Conservation (phyloP, 2,888 invertebrate genomes). For the Orchesellides sinensis region DNA sequence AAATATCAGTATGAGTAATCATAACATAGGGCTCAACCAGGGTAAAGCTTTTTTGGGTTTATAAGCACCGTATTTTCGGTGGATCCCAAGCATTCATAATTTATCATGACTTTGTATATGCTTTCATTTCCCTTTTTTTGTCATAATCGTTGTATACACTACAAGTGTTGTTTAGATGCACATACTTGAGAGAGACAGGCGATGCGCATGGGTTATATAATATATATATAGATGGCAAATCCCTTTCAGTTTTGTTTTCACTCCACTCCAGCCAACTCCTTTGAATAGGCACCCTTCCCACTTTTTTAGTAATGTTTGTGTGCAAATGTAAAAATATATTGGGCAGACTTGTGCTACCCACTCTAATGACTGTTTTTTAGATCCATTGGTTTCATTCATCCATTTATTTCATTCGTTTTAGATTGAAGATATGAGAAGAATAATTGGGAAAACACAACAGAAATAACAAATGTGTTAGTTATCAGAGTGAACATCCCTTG, state of each 20-base stretch:
- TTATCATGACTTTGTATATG: constrained; percentile 25
- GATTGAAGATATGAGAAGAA: constrained; percentile 17
- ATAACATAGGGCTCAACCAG: no score
- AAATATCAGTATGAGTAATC: no score
- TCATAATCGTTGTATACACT: background rate
- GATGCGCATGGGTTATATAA: background rate
- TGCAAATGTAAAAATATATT: background rate
- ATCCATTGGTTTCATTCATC: background rate
- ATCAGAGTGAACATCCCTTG: no score
- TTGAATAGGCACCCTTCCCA: background rate
- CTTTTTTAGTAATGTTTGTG: background rate
- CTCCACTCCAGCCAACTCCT: background rate
- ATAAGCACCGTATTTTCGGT: background rate
- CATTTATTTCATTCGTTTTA: background rate
- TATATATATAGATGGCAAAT: no score
- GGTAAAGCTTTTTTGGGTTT: no score
- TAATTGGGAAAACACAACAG: constrained; percentile 32
- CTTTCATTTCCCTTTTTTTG: constrained; percentile 2
- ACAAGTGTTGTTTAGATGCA: background rate
- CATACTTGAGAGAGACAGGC: background rate
- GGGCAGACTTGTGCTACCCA: background rate
- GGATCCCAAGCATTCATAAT: constrained; percentile 28
- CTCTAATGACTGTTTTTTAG: background rate
- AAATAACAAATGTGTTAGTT: no score
- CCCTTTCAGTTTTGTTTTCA: constrained; percentile 2